Base-by-base conservation (phyloP, 2,888 invertebrate genomes). In the Thelaira solivaga region DNA sequence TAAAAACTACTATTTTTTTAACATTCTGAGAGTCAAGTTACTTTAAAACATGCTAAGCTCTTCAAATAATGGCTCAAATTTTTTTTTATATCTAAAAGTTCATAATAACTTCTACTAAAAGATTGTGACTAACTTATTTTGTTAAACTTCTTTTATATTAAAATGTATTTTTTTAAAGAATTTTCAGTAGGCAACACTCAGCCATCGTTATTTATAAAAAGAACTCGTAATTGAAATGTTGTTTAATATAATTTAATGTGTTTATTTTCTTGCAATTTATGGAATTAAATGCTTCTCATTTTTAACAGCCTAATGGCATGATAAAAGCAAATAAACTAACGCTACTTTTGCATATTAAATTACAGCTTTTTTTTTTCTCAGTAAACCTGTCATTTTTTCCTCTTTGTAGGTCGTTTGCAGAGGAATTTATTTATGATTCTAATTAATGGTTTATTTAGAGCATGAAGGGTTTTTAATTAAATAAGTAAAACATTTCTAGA, bases 271-370 rank as follows among this genome's bases (percentile, higher is more conserved):
- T 43, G 22, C 31, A 41, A 73, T 36, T 67, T 67, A 61, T 59
- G n/a, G n/a, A n/a, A 59, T 51, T 18, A 45, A 61, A 36, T 74
- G 67, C 45, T 61, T 65, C 34, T 34, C n/a, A n/a, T 47, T 65
- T 16, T 55, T 10, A 72, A 65, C 34, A 53, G 59, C 7, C 36
- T 61, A 22, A 51, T 67, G 67, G 45, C 74, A 74, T 26, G 74
- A 43, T 24, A 67, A 61, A 45, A 45, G 59, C 22, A 61, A 67
- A 67, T 74, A 45, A 53, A 53, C 43, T 26, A 53, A 29, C 36
- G 74, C 22, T 36, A 67, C 36, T 67, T 65, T 16, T 29, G 36
- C 49, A 67, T 74, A 74, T 67, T 67, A 36, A 64, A 72, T 72
- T 64, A 47, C 72, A 49, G 10, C 39, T 29, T 31, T n/a, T n/a